Base-by-base conservation (phyloP, 2,888 invertebrate genomes). In the Heliconius sara region DNA sequence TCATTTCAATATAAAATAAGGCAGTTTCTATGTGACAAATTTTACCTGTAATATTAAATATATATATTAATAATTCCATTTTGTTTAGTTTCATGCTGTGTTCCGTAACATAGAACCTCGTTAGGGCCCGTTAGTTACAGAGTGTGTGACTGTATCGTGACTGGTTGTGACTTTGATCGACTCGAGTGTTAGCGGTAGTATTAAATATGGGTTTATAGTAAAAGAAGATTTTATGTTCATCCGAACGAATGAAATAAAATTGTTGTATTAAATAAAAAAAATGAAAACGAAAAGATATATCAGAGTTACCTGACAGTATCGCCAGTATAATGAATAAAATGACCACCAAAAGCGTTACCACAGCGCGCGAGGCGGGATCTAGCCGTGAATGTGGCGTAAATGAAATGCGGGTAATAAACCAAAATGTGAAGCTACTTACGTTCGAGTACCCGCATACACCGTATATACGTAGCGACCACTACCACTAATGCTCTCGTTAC, bases 401-500 rank as follows among this genome's bases (percentile, higher is more conserved):
- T 75, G 75, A 75, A 75, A 75, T 66, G 75, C 65, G 27, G 27
- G 75, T 75, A 66, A 75, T 66, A 47, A 66, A 65, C 57, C 57
- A n/a, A 65, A 75, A 75, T 75, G 63, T 75, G 43, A 65, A 27
- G 65, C 65, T 75, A 75, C 65, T 75, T 75, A 65, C 65, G 47
- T 63, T 27, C 43, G 39, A 65, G 65, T 75, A 43, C 63, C 65
- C 75, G 65, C 75, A 75, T 75, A 63, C 25, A 63, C 60, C 7
- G 19, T 63, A 74, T 39, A 39, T 74, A 63, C 39, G 65, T 65
- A 75, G 65, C 43, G 47, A 65, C 39, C 63, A 65, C 43, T 27
- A 65, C 63, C 43, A 47, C 65, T 43, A 75, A 65, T 67, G 72
- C 67, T 74, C 78, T 78, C 66, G 67, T 73, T 78, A 77, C 77